These are phyloP conservation scores for Cephus pulcher DNA, from an alignment of 2,888 invertebrate species.

Conservation along the genomic window DNA sequence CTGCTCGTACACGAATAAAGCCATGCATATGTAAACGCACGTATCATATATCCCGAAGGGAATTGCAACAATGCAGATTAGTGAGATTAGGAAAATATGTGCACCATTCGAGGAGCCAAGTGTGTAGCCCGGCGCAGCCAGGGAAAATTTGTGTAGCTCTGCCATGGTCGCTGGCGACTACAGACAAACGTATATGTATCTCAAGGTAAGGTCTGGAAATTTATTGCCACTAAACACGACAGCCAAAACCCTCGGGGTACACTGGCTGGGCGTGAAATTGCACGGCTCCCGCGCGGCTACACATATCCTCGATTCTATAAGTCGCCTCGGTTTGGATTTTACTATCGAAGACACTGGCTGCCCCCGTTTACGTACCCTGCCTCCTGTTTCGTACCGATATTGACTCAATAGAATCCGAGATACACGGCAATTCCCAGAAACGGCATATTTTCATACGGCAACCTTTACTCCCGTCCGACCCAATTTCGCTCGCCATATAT, in stretches of 20 bases:
- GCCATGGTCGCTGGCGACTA: constrained; percentile 30
- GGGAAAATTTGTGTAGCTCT: constrained; percentile 47
- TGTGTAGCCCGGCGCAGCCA: constrained; percentile 41
- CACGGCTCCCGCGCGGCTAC: constrained; percentile 11
- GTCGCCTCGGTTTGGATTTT: not conserved
- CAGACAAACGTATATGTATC: constrained; percentile 31
- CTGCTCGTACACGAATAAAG: not conserved
- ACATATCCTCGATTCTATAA: constrained; percentile 6
- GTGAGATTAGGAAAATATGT: constrained; percentile 45
- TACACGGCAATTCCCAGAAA: not conserved
- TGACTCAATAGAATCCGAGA: not conserved
- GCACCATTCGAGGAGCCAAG: constrained; percentile 39
- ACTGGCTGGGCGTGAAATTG: constrained; percentile 34
- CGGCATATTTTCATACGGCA: not conserved
- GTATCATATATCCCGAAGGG: not conserved
- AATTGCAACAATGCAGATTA: constrained; percentile 30
- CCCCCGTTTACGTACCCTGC: not conserved
- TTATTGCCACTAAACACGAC: constrained; percentile 48
- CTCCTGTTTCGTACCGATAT: not conserved
- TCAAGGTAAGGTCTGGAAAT: constrained; percentile 36
- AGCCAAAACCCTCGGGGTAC: constrained; percentile 29
- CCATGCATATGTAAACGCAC: not conserved
- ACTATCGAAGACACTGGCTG: not conserved
- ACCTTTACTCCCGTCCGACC: not conserved
- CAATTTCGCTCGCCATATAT: not conserved